A percentile compares a stretch with the other conserved stretches of the same genome.
These are phyloP conservation scores for Psammodynastes pulverulentus DNA, from an alignment of 2,113 vertebrate species.

Conservation along the genomic window DNA sequence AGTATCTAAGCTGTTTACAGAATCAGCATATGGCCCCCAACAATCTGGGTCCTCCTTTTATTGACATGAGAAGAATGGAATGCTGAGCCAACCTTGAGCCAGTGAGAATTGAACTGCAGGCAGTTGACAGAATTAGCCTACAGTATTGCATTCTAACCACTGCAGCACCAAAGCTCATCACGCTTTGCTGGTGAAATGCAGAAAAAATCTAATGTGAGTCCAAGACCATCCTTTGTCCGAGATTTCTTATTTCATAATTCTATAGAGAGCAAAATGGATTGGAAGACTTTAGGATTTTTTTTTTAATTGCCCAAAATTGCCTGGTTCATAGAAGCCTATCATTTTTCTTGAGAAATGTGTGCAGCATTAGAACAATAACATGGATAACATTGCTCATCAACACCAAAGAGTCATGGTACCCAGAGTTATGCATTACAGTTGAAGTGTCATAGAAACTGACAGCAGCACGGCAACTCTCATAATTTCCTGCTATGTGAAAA, in stretches of 20 bases:
- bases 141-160: too few relatives aligned
- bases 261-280: conserved; percentile 7
- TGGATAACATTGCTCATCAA: not conserved
- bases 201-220: conserved; percentile 58
- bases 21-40: too few relatives aligned
- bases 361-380: not conserved
- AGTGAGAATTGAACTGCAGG: too few relatives aligned
- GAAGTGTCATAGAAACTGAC: not conserved
- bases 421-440: not conserved
- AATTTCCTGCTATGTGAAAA: not conserved
- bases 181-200: conserved; percentile 18
- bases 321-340: not conserved
- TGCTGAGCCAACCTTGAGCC: too few relatives aligned
- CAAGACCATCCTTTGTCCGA: conserved; percentile 56
- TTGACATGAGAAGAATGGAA: too few relatives aligned
- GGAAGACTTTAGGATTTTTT: not conserved
- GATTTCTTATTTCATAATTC: conserved; percentile 59
- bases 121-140: too few relatives aligned
- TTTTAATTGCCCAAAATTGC: not conserved
- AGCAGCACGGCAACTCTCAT: not conserved
- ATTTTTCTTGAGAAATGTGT: not conserved
- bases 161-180: too few relatives aligned
- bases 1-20: not conserved
- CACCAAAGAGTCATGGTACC: not conserved
- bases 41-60: too few relatives aligned